Evolutionary conservation across 2,888 invertebrate genomes (phyloP), one percentile per base, ranked within the genome.

Genomic region (Hemithea aestivaria): DNA sequence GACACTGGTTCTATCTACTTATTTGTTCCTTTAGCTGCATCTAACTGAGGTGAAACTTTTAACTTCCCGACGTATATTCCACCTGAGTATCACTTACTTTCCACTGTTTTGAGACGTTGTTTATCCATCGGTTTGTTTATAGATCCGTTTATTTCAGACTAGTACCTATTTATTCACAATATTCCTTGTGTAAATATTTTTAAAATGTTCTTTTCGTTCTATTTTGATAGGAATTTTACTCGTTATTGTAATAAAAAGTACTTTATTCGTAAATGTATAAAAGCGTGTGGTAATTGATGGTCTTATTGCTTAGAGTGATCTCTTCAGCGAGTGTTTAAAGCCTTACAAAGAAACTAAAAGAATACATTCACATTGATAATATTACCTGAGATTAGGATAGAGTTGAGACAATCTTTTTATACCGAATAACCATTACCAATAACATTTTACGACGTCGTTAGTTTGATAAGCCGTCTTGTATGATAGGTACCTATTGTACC

Each of bases 1-100:
- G 85, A 87, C 87, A 76, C 67, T 70, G 73, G 76, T 76, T 78
- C 81, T 77, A 74, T 83, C 81, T 82, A 80, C 79, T 83, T 84
- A 84, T 84, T 85, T 84, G 83, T 83, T 82, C 82, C 72, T 78
- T 70, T 66, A 72, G 66, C 63, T 76, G 79, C 79, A 77, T 77
- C 73, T 70, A 71, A 78, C 73, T 66, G 74, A 64, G 68, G 71
- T 70, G 71, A 69, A 84, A 82, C 76, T 84, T 84, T 79, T 80
- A 83, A 83, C 79, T 83, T 81, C 53, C 56, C 59, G 71, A 73
- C 78, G 73, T 80, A 71, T 73, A 72, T 73, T 73, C 73, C 58
- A 73, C 66, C 63, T 66, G 73, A 75, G 75, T 67, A 73, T 75
- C 74, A 71, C 66, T 78, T 76, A 64, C 69, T 73, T n/a, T 63